phyloP scores from a whole-genome alignment of 2,113 vertebrate species.

The Ia io region DNA sequence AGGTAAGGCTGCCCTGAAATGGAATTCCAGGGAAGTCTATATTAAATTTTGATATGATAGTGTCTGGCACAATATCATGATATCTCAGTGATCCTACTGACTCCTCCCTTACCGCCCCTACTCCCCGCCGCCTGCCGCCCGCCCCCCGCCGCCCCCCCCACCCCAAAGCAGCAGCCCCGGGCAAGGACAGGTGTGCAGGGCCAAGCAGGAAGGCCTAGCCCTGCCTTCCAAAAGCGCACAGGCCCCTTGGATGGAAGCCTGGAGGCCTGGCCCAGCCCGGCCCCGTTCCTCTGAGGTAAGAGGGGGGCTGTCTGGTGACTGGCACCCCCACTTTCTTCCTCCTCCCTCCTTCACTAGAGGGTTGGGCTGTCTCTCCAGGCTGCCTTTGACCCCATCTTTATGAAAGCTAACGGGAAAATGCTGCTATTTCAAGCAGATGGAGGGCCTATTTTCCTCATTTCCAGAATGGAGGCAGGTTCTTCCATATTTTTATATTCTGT shows the following conservation, averaged over 20 bases:
- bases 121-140: too few species aligned
- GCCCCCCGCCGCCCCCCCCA: too few species aligned
- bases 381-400: neutral
- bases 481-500: neutral
- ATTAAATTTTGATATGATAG: neutral
- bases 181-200: neutral
- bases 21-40: neutral
- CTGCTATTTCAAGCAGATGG: neutral
- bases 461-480: neutral
- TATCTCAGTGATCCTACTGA: neutral
- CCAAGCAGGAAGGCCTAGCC: neutral
- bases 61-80: neutral
- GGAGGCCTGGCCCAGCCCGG: neutral
- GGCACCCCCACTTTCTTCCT: neutral
- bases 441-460: neutral
- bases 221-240: accelerated
- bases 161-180: neutral
- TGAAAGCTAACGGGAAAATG: neutral
- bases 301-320: neutral
- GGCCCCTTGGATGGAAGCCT: neutral
- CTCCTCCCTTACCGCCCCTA: neutral
- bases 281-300: neutral
- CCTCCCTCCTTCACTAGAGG: neutral
- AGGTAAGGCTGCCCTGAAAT: neutral
- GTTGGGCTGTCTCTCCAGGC: neutral